Evolutionary conservation across 2,888 invertebrate genomes (phyloP).

Genomic region (Epinotia demarniana): DNA sequence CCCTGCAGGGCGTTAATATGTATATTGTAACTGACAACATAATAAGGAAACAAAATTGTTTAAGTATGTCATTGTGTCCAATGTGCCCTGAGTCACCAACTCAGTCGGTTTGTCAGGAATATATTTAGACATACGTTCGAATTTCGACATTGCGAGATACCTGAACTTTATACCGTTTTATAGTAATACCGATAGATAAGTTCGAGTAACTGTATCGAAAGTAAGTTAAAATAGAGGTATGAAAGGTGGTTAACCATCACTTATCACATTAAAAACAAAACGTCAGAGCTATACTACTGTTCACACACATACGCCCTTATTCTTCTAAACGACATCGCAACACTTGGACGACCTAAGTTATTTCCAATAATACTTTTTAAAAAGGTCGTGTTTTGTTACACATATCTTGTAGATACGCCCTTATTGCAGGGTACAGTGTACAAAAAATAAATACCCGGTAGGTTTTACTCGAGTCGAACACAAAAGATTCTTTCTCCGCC

Average conservation of each 20-base stretch:
- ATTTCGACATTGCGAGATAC: no score
- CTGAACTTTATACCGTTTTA: no score
- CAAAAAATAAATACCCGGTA: slow-evolving; percentile 77
- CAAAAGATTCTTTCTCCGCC: slow-evolving; percentile 78
- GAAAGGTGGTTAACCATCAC: slow-evolving; percentile 2
- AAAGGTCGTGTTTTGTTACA: not conserved
- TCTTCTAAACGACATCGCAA: not conserved
- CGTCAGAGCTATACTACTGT: not conserved
- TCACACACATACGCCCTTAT: not conserved
- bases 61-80: no score
- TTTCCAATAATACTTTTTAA: not conserved
- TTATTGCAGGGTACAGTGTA: slow-evolving; percentile 57
- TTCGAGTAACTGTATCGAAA: no score
- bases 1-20: no score
- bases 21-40: not conserved
- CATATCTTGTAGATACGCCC: not conserved
- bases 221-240: no score
- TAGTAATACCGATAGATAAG: no score
- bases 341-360: not conserved
- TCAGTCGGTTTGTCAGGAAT: no score
- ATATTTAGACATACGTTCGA: no score
- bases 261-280: not conserved
- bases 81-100: no score
- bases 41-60: no score
- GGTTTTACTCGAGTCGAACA: slow-evolving; percentile 77